Evolutionary conservation across 1,140 invertebrate genomes (phyloP), one percentile per base, ranked within the genome.

Genomic region (Procambarus clarkii): DNA sequence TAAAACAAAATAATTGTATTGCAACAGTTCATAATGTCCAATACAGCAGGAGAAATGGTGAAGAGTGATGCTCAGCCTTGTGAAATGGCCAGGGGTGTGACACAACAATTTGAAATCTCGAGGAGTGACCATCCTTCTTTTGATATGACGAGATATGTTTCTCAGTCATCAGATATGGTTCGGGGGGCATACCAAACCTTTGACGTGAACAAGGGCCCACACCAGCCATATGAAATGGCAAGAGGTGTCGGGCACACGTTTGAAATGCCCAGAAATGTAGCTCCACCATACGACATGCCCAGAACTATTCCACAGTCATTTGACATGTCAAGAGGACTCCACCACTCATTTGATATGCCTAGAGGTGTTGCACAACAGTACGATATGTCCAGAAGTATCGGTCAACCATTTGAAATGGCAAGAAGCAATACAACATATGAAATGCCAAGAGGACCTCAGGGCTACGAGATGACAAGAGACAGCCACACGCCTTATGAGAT

Each of bases 31-130:
- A 78, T 58, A 45, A 86, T 86, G 74, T 86, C 85, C 13, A 86
- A 86, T 86, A 77, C 84, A 69, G 50, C 71, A 44, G 64, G 74
- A n/a, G 85, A 86, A 54, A 78, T 81, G 60, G 77, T 60, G 78
- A 88, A 81, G 58, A 45, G 86, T 64, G 86, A 64, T 46, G 86
- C 60, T 81, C 77, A 80, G 77, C 21, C 78, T 21, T 88, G 77
- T 81, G 77, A 81, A 9, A 80, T 69, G 78, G 86, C 46, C n/a
- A 80, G 77, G 46, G 77, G 86, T 4, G 77, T 64, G 86, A 15
- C 77, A 24, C 86, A 88, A 48, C 54, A 5, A 1, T 86, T 74
- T 15, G 48, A 77, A 13, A n/a, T 78, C 18, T 50, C 48, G 9
- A 34, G 74, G 0, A 78, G 48, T 78, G 85, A 86, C 34, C 85